A percentile compares a stretch with the other conserved stretches of the same genome.
phyloP scores from a whole-genome alignment of 2,113 vertebrate species.

The Ifrita kowaldi region DNA sequence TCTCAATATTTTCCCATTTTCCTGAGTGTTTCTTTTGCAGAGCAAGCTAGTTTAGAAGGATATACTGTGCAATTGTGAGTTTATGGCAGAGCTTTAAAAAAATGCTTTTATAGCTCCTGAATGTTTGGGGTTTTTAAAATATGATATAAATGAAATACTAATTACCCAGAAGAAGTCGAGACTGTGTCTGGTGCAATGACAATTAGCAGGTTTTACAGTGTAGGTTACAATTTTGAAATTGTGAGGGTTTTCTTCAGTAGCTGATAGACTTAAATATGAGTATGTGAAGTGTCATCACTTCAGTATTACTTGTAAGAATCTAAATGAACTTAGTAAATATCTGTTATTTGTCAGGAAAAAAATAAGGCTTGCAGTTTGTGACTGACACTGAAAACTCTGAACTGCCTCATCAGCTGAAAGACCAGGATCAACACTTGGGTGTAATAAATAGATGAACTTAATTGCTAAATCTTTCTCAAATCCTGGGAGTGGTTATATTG shows the following conservation, averaged over 20 bases:
- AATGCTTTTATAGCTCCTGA: background rate
- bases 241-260: background rate
- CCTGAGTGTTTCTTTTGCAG: background rate
- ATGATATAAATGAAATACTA: background rate
- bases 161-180: background rate
- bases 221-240: background rate
- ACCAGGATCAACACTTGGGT: background rate
- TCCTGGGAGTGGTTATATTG: background rate
- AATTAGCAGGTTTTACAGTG: background rate
- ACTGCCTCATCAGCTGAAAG: background rate
- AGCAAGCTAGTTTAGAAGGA: background rate
- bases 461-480: background rate
- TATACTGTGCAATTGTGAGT: background rate
- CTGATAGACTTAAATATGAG: background rate
- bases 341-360: background rate
- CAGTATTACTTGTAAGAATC: background rate
- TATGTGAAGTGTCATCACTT: background rate
- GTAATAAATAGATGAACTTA: background rate
- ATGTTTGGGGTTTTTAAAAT: rapidly evolving
- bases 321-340: background rate
- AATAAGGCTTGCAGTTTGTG: background rate
- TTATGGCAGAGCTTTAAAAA: background rate
- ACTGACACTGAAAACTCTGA: background rate
- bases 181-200: background rate
- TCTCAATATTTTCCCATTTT: background rate